Base-by-base conservation (phyloP, 64 coral and sea anemone species). In the Stichodactyla helianthus region DNA sequence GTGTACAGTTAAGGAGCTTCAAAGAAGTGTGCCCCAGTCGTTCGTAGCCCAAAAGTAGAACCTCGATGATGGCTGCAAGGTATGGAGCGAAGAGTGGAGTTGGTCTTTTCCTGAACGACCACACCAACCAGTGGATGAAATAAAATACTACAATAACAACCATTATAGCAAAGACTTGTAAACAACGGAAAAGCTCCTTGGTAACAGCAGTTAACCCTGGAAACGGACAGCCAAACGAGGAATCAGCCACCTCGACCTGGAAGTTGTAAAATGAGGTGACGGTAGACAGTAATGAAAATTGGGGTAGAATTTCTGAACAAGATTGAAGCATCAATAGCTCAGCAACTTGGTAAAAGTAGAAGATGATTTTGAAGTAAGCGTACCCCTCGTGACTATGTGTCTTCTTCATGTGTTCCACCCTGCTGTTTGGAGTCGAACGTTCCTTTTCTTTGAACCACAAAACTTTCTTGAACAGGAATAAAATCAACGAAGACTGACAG, bases 321-420 rank as follows among this genome's bases (percentile, higher is more conserved):
- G n/a, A 28, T 7, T 80, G 22, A 11, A 91, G 11, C 52, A 91
- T 91, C 9, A 91, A 12, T 6, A 91, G 16, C 7, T 91, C 90
- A 14, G 90, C 90, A 54, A 55, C 79, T 59, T 91, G 90, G 31
- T 91, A 91, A 51, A 91, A 91, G 76, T 91, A 91, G 19, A 91
- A 91, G 14, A 61, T 61, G 10, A 91, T 87, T 74, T 91, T 91
- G 4, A 78, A 58, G 26, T 82, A 91, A 7, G 71, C 90, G 20
- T 63, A 44, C 9, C 50, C 78, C 6, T 54, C 78, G 26, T 81
- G 78, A 27, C 23, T 28, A 0, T 13, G 44, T 25, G 23, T 74
- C 11, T 31, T 74, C 27, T 31, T 31, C 22, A 27, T 74, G 1
- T 74, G 7, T 6, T 74, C 68, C 0, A 82, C 15, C 64, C 79